A percentile compares a stretch with the other conserved stretches of the same genome.
These are phyloP conservation scores for Macrosteles quadrilineatus DNA, from an alignment of 1,140 invertebrate species.

Conservation along the genomic window DNA sequence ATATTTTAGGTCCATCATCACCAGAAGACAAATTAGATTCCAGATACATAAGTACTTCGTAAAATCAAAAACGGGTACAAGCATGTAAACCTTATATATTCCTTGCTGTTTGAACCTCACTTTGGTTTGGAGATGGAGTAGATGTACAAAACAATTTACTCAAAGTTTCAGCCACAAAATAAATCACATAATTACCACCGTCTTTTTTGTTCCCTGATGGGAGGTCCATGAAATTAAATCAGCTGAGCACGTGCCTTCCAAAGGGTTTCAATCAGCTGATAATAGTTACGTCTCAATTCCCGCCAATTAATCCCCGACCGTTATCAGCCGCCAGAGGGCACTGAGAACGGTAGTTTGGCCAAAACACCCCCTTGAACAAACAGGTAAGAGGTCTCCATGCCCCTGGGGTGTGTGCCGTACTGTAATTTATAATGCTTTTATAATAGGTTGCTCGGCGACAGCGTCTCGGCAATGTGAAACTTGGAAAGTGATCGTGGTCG, in stretches of 20 bases:
- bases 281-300: conserved; percentile 4
- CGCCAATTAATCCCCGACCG: background rate
- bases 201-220: too few species aligned
- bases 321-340: background rate
- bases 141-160: too few species aligned
- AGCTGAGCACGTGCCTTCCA: background rate
- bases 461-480: background rate
- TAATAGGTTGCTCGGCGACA: background rate
- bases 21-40: too few species aligned
- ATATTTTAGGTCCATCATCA: too few species aligned
- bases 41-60: too few species aligned
- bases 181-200: too few species aligned
- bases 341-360: background rate
- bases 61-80: too few species aligned
- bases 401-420: background rate
- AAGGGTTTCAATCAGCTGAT: conserved; percentile 14
- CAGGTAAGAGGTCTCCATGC: background rate
- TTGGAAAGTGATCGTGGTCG: background rate
- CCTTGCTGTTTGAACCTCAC: too few species aligned
- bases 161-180: too few species aligned
- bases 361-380: background rate
- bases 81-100: too few species aligned
- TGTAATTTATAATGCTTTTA: background rate
- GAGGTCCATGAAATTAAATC: too few species aligned
- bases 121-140: too few species aligned